Base-by-base conservation (phyloP, 1,140 invertebrate genomes). In the Drusus annulatus region DNA sequence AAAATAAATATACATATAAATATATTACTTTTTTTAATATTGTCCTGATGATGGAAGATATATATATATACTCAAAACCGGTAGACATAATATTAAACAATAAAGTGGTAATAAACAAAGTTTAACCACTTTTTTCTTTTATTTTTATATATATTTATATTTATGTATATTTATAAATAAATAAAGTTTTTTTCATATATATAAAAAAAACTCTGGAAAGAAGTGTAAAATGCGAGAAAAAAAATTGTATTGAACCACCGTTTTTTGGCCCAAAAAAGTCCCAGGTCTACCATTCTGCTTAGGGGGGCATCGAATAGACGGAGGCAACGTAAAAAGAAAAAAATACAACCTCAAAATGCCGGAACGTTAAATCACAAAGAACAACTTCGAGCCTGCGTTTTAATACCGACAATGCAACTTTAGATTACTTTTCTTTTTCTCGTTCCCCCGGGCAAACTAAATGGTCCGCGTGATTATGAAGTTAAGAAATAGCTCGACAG, bases 331-430 rank as follows among this genome's bases (percentile, higher is more conserved):
- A 13, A 45, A 45, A 36, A 36, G 31, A 36, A 36, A 45, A 45
- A 45, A 45, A 36, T 36, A 36, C 31, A 36, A 7, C 36, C 13
- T 2, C 36, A 13, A 56, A 25, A 63, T 1, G 15, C 16, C 16
- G 13, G 25, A 17, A 69, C 31, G 65, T 19, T 50, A 69, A 69
- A 50, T 69, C 31, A 50, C 65, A 50, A 69, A 69, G 36, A 69
- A 50, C 65, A 50, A 69, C 36, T 69, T 69, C 0, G n/a, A 16
- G 16, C 16, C 36, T 69, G 65, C 65, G 65, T 36, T 69, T 69
- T 69, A 69, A 69, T 50, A 19, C 65, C n/a, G 65, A 45, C 65
- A 69, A 50, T 69, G 65, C 65, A 69, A 69, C 36, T 69, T 50
- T 7, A 69, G 65, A 69, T 69, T 69, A 69, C 31, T 69, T 69